phyloP scores from a whole-genome alignment of 2,113 vertebrate genomes.

The Nycticorax nycticorax region DNA sequence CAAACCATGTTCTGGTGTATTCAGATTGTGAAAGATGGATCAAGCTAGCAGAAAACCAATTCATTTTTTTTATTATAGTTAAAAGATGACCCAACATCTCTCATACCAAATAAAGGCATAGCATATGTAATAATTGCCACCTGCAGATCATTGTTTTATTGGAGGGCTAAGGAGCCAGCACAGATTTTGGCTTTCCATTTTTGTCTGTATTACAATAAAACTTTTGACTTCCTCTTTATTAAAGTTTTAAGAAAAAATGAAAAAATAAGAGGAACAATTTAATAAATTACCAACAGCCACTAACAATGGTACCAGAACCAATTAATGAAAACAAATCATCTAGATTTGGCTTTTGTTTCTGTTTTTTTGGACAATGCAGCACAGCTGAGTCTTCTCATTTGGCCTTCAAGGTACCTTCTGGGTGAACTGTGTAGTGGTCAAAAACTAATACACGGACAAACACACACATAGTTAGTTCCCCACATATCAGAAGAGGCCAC shows the following conservation, averaged over 20 bases:
- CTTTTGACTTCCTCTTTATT: background rate
- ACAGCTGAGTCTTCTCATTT: background rate
- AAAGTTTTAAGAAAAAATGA: background rate
- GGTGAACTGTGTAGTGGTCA: background rate
- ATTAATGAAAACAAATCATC: background rate
- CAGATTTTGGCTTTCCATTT: background rate
- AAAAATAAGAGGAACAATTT: background rate
- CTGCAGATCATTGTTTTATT: background rate
- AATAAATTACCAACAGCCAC: background rate
- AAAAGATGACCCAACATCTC: background rate
- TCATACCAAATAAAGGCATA: background rate
- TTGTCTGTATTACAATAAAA: background rate
- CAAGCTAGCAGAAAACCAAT: background rate
- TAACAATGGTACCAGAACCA: background rate
- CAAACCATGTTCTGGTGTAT: background rate
- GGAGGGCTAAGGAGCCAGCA: background rate
- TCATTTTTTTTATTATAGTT: background rate
- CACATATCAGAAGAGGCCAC: background rate
- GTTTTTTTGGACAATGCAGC: background rate
- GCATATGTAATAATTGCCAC: background rate
- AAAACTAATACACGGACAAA: background rate
- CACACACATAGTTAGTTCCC: background rate
- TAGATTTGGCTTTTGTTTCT: background rate
- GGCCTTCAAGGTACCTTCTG: background rate
- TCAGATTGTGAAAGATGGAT: background rate